Conservation (phyloP, 1,140 invertebrate species). For the Aculops lycopersici region DNA sequence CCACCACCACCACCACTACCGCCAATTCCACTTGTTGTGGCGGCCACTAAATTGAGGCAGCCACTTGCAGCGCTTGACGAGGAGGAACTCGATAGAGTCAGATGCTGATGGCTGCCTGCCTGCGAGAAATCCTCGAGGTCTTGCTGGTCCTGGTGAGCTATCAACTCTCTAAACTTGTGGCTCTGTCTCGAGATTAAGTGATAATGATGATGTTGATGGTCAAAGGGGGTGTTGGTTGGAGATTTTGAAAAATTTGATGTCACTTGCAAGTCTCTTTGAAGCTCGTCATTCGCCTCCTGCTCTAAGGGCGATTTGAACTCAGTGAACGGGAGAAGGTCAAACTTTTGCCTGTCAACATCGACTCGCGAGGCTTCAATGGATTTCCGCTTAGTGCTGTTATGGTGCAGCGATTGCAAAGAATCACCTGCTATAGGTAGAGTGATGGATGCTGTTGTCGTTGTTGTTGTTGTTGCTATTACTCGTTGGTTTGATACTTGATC, state of each 20-base stretch:
- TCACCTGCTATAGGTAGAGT: not conserved
- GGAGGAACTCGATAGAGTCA: not conserved
- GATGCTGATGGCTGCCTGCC: too few species aligned
- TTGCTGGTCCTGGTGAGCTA: too few species aligned
- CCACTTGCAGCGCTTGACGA: conserved; percentile 3
- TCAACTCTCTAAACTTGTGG: too few species aligned
- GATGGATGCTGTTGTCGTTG: conserved; percentile 12
- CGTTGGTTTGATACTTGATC: not conserved
- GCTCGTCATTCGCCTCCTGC: not conserved
- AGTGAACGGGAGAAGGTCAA: too few species aligned
- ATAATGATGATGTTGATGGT: too few species aligned
- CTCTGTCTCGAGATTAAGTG: too few species aligned
- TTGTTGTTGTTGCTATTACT: not conserved
- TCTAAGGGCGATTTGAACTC: not conserved
- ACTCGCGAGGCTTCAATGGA: not conserved
- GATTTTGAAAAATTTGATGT: too few species aligned
- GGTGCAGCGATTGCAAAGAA: not conserved
- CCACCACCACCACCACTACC: not conserved
- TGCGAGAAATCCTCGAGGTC: too few species aligned
- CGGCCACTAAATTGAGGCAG: not conserved
- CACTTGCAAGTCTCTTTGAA: not conserved
- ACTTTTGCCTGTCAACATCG: not conserved
- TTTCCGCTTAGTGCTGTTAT: not conserved
- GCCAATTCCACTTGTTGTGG: not conserved
- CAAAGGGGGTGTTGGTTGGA: too few species aligned